These are phyloP conservation scores for Thermophis baileyi DNA, from an alignment of 2,113 vertebrate genomes.

Conservation along the genomic window DNA sequence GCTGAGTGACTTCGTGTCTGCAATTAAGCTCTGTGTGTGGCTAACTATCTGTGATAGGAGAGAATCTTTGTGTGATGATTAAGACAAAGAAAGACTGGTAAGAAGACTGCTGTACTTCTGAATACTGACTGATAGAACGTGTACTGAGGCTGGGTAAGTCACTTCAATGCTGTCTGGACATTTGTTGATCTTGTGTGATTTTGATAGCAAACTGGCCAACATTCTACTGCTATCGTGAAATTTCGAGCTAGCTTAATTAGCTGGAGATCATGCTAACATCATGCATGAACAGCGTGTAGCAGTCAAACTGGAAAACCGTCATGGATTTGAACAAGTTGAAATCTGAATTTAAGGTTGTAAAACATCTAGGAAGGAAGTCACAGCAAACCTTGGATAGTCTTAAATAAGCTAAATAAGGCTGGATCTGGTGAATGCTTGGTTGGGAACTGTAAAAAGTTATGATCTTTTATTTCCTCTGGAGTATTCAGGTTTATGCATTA, in stretches of 20 bases:
- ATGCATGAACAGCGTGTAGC: background rate
- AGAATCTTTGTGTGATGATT: too few relatives aligned
- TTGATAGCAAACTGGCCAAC: background rate
- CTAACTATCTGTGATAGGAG: too few relatives aligned
- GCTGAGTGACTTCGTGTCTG: too few relatives aligned
- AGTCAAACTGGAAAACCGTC: background rate
- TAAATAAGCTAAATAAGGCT: background rate
- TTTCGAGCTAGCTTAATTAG: background rate
- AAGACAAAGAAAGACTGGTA: too few relatives aligned
- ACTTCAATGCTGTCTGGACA: background rate
- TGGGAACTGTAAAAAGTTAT: background rate
- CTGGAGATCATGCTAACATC: background rate
- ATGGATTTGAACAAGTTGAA: background rate
- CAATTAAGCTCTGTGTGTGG: too few relatives aligned
- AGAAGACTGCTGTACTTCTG: too few relatives aligned
- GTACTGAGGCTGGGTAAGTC: background rate
- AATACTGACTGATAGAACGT: too few relatives aligned
- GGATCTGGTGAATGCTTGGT: background rate
- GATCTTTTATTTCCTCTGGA: background rate
- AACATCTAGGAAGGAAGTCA: background rate
- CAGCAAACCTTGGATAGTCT: background rate
- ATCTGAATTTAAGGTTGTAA: background rate
- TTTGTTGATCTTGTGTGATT: background rate
- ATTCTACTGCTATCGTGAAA: background rate
- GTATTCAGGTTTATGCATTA: background rate